Conservation (phyloP, 2,888 invertebrate species). For the Parnassius orleans region DNA sequence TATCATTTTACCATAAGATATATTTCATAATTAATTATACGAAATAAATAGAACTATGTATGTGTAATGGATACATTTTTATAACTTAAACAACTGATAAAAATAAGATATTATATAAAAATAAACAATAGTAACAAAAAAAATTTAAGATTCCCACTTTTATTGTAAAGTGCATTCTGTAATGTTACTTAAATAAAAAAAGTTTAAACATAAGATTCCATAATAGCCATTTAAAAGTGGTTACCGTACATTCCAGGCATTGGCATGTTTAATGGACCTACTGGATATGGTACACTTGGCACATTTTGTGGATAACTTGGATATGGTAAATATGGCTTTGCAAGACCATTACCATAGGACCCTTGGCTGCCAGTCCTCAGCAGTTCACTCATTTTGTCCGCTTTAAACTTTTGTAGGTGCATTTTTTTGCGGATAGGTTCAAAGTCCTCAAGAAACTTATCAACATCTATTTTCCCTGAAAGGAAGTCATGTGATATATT, state of each 20-base stretch:
- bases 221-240: slow-evolving; percentile 54
- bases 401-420: slow-evolving; percentile 90
- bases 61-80: not conserved
- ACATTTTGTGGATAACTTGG: slow-evolving; percentile 73
- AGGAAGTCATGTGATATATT: slow-evolving; percentile 89
- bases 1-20: no score
- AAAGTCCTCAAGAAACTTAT: slow-evolving; percentile 93
- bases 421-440: slow-evolving; percentile 83
- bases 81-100: slow-evolving; percentile 22
- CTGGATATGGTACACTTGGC: slow-evolving; percentile 85
- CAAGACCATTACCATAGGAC: slow-evolving; percentile 62
- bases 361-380: slow-evolving; percentile 66
- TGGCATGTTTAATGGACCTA: slow-evolving; percentile 88
- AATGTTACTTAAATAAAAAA: slow-evolving; percentile 2
- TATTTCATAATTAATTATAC: no score
- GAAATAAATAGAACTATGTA: slow-evolving; percentile 1
- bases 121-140: not conserved
- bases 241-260: slow-evolving; percentile 83
- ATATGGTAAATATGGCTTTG: slow-evolving; percentile 68
- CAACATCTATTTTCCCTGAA: slow-evolving; percentile 85
- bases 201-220: slow-evolving; percentile 2
- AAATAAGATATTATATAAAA: no score
- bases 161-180: not conserved
- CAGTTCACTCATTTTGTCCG: slow-evolving; percentile 94
- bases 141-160: not conserved